Evolutionary conservation across 2,797 vertebrate genomes (phyloP).

Genomic region (Malurus splendens): DNA sequence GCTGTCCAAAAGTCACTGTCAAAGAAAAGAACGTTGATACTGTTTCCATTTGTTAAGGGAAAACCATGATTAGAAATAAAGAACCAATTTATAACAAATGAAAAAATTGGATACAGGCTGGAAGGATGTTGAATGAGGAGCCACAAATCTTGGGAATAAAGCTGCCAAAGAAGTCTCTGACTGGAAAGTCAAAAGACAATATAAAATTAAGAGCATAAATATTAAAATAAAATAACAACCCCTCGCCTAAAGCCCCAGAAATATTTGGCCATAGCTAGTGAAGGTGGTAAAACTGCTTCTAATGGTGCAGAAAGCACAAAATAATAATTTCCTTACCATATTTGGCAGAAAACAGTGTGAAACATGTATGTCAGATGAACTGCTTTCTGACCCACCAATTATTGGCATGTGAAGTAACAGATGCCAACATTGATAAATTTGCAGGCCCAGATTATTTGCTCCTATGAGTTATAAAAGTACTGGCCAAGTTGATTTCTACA

Average conservation of each 20-base stretch:
- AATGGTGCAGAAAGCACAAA: neutral
- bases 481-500: neutral
- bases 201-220: neutral
- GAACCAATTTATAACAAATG: neutral
- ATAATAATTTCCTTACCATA: neutral
- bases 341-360: neutral
- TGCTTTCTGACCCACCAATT: neutral
- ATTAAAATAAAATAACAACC: neutral
- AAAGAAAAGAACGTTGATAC: neutral
- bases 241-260: accelerated
- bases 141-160: neutral
- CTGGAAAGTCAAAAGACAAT: neutral
- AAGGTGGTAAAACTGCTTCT: neutral
- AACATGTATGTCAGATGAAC: neutral
- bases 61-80: neutral
- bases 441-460: neutral
- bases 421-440: neutral
- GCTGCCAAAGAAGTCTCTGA: neutral
- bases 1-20: neutral
- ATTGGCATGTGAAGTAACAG: neutral
- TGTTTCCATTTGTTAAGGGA: neutral
- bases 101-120: neutral
- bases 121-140: neutral
- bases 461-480: neutral
- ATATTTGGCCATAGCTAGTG: neutral